Conservation (phyloP, 1,140 invertebrate genomes). For the Heliconius nattereri region DNA sequence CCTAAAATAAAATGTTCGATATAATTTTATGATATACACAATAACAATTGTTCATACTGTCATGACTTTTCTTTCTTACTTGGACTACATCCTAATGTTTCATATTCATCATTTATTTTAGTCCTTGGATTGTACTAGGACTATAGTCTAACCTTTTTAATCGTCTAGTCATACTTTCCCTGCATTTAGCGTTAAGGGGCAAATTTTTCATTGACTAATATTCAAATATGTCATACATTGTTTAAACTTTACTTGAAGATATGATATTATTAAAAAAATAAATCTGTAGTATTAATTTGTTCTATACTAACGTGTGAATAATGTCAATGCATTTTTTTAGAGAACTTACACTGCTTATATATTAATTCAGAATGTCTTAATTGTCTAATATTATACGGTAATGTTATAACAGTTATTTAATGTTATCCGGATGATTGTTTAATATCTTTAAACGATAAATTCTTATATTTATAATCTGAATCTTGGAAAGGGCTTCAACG, state of each 20-base stretch:
- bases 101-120: too few species aligned
- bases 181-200: neutral
- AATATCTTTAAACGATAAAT: too few species aligned
- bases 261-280: neutral
- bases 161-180: neutral
- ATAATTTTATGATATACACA: too few species aligned
- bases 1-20: too few species aligned
- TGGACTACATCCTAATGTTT: neutral
- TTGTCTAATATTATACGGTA: constrained; percentile 1
- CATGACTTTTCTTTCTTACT: neutral
- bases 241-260: neutral
- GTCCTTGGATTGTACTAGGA: neutral
- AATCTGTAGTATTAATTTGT: neutral
- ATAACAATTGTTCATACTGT: neutral
- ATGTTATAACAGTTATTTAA: constrained; percentile 1
- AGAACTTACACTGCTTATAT: neutral
- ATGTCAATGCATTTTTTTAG: neutral
- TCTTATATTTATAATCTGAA: too few species aligned
- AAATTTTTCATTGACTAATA: neutral
- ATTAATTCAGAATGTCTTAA: neutral
- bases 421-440: too few species aligned
- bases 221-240: neutral
- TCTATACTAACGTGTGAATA: too few species aligned
- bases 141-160: neutral
- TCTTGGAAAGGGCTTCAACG: too few species aligned